Conservation (phyloP, 2,888 invertebrate genomes). For the Hirtodrosophila confusa region DNA sequence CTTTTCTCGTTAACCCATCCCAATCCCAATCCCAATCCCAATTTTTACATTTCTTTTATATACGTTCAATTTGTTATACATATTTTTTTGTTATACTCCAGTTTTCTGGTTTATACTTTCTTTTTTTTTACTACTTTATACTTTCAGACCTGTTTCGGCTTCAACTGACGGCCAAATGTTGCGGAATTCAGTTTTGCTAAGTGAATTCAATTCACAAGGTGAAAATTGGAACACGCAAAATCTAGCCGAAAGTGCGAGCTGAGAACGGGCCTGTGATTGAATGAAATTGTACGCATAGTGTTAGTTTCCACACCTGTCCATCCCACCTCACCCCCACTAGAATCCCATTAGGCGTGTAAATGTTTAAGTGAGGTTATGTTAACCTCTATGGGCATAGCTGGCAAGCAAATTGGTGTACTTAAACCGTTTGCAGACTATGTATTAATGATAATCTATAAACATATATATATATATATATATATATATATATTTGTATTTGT, state of each 20-base stretch:
- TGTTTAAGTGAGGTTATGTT: slow-evolving; percentile 72
- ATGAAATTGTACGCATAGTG: slow-evolving; percentile 16
- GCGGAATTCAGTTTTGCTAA: too few species aligned
- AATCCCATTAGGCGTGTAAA: slow-evolving; percentile 33
- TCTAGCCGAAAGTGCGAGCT: too few species aligned
- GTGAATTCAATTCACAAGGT: neutral
- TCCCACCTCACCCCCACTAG: too few species aligned
- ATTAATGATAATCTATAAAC: neutral
- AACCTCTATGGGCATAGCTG: slow-evolving; percentile 46
- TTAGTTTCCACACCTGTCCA: neutral
- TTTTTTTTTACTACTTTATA: neutral
- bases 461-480: neutral
- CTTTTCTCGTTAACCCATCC: neutral
- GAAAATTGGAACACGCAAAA: too few species aligned
- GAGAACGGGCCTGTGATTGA: neutral
- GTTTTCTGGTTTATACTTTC: neutral
- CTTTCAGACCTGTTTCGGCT: too few species aligned
- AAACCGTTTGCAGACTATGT: slow-evolving; percentile 39
- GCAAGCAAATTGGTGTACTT: slow-evolving; percentile 30
- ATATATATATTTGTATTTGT: neutral
- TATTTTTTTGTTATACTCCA: too few species aligned
- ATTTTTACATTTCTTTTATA: neutral
- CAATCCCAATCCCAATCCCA: accelerated
- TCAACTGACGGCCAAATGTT: too few species aligned
- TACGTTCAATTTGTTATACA: too few species aligned